Evolutionary conservation across 2,797 vertebrate species (phyloP).

Genomic region (Manis crassicaudata): DNA sequence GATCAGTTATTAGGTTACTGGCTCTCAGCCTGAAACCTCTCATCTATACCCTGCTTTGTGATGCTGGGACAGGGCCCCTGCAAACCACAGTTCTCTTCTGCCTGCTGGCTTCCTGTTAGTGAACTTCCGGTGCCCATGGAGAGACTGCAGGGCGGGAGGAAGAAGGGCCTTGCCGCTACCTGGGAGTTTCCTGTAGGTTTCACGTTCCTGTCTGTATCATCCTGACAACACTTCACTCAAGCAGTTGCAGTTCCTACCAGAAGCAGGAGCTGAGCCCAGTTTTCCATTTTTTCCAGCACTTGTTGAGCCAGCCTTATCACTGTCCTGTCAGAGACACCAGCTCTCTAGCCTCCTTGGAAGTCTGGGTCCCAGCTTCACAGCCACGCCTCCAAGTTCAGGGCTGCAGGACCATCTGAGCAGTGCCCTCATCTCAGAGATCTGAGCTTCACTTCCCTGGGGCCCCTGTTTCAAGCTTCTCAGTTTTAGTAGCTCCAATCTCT

Average conservation of each 20-base stretch:
- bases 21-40: not conserved
- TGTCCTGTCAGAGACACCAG: not conserved
- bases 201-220: not conserved
- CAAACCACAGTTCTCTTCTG: not conserved
- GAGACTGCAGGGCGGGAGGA: not conserved
- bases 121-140: not conserved
- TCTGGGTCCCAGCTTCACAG: not conserved
- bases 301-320: not conserved
- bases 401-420: not conserved
- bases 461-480: not conserved
- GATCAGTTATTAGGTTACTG: not conserved
- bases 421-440: not conserved
- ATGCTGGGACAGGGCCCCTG: not conserved
- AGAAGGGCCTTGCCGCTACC: not conserved
- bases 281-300: conserved; percentile 21
- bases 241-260: not conserved
- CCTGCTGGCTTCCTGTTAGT: not conserved
- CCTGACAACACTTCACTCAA: not conserved
- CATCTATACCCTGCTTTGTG: not conserved
- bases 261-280: not conserved
- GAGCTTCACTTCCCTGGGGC: not conserved
- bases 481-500: not conserved
- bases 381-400: not conserved
- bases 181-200: not conserved
- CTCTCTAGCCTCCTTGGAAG: not conserved